Base-by-base conservation (phyloP, 2,888 invertebrate species). In the Hirudinaria manillensis region DNA sequence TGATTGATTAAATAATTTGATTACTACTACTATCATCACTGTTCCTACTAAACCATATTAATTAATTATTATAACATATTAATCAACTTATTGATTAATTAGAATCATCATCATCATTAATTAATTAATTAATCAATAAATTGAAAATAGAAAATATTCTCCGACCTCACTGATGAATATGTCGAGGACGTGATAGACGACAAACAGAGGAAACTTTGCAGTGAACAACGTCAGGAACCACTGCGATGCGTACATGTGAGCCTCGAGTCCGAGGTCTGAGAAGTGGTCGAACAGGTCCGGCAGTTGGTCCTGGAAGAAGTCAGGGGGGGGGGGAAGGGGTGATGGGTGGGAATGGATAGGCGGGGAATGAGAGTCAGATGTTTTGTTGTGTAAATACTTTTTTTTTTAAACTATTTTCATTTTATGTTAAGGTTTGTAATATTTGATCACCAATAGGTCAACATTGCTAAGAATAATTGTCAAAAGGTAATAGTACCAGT, bases 221-320 rank as follows among this genome's bases (percentile, higher is more conserved):
- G 99, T 99, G 87, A 95, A 99, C n/a, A 99, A 89, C 0, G 99
- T 99, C 74, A 99, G 90, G 88, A 99, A 98, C 99, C 99, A 99
- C 87, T 99, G 99, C 6, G 94, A 95, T 32, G 98, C 98, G 85
- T 94, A 99, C 97, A 97, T 98, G 87, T 99, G 98, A 38, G 94
- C 92, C 86, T 99, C 98, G 71, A 99, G 91, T 72, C 91, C 91
- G 88, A 91, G 89, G 87, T 90, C 85, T 73, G 84, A 80, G 78
- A 89, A 87, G 81, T 89, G 88, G 19, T 82, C 82, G 79, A 82
- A 84, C 66, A 88, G 79, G 77, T 88, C 87, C 0, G 86, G 85
- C 56, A 87, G 79, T 78, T 86, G 83, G 78, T 88, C 87, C 86
- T 87, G 79, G 1, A 80, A 80, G 6, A 10, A 70, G 7, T 10